Evolutionary conservation across 2,888 invertebrate species (phyloP).

Genomic region (Scaeva pyrastri): DNA sequence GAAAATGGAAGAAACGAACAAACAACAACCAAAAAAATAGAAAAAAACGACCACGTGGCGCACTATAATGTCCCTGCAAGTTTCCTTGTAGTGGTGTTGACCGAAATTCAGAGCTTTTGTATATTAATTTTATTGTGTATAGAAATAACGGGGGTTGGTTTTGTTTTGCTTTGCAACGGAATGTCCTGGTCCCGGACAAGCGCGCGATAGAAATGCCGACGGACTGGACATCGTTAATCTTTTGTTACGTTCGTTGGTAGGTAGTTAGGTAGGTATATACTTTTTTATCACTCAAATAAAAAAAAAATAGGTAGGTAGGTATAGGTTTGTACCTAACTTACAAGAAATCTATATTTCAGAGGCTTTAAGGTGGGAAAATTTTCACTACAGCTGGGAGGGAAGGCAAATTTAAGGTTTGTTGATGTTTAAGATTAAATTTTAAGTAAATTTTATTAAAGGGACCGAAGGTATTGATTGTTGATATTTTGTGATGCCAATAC

Average conservation of each 20-base stretch:
- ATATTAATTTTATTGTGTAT: not conserved
- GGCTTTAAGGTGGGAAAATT: conserved; percentile 23
- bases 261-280: not conserved
- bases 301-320: conserved; percentile 20
- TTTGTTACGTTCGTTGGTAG: no score
- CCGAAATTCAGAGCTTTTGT: conserved; percentile 63
- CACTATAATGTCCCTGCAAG: conserved; percentile 44
- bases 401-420: not conserved
- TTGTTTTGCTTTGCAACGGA: conserved; percentile 25
- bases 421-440: conserved; percentile 42
- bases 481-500: no score
- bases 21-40: conserved; percentile 26
- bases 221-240: conserved; percentile 72
- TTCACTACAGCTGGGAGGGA: not conserved
- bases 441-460: not conserved
- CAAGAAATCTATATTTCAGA: conserved; percentile 61
- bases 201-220: conserved; percentile 65
- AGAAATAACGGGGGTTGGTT: conserved; percentile 33
- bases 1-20: conserved; percentile 22
- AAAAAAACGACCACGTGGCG: conserved; percentile 67
- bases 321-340: conserved; percentile 3
- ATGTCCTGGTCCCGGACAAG: conserved; percentile 38
- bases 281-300: conserved; percentile 17
- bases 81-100: conserved; percentile 46
- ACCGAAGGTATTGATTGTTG: no score